phyloP scores from a whole-genome alignment of 1,140 invertebrate species.

The Cydia pomonella region DNA sequence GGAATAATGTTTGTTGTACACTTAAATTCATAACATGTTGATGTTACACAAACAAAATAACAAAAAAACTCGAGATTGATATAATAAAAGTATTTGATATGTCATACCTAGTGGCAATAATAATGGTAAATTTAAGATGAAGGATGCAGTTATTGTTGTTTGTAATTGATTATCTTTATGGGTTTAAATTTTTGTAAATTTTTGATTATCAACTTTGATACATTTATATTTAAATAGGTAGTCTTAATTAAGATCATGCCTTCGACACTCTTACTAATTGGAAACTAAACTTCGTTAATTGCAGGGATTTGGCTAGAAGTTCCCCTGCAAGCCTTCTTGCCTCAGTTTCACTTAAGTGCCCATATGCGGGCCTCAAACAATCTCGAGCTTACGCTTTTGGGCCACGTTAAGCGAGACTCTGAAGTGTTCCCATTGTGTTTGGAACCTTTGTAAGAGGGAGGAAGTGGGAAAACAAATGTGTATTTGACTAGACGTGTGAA shows the following conservation, averaged over 20 bases:
- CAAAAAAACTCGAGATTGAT: too few relatives aligned
- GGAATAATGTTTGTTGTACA: slow-evolving; percentile 9
- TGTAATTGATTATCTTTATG: too few relatives aligned
- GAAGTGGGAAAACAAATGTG: slow-evolving; percentile 23
- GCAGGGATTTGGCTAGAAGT: slow-evolving; percentile 28
- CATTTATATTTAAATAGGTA: not conserved
- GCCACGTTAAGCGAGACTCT: slow-evolving; percentile 30
- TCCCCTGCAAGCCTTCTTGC: slow-evolving; percentile 19
- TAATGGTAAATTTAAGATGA: too few relatives aligned
- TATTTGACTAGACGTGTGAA: slow-evolving; percentile 18
- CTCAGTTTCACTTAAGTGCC: slow-evolving; percentile 24
- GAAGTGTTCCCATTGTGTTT: slow-evolving; percentile 21
- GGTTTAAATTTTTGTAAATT: too few relatives aligned
- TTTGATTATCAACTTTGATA: not conserved
- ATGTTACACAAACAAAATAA: not conserved
- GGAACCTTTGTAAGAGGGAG: slow-evolving; percentile 22
- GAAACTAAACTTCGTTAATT: slow-evolving; percentile 25
- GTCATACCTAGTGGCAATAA: too few relatives aligned
- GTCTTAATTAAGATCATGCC: slow-evolving; percentile 11
- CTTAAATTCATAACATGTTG: not conserved
- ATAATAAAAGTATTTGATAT: too few relatives aligned
- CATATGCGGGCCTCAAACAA: slow-evolving; percentile 32
- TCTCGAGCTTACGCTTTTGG: slow-evolving; percentile 29
- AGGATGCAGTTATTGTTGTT: too few relatives aligned
- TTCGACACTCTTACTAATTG: slow-evolving; percentile 19